Evolutionary conservation across 2,797 vertebrate genomes (phyloP).

Genomic region (Helicolenus hilgendorfi): DNA sequence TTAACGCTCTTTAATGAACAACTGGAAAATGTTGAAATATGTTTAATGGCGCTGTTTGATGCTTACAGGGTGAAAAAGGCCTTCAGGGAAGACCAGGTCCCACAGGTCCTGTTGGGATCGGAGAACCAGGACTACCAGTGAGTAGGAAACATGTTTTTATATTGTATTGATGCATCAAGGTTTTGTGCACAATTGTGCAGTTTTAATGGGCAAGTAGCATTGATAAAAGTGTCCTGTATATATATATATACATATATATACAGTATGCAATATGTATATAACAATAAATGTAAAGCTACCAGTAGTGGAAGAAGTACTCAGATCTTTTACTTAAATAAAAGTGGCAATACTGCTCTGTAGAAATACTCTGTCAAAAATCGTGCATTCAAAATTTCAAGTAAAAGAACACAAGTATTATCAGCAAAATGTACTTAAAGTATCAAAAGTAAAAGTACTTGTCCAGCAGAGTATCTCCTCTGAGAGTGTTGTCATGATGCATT

Average conservation of each 20-base stretch:
- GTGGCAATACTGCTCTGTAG: not conserved
- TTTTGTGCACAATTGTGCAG: not conserved
- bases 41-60: constrained; percentile 14
- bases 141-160: constrained; percentile 61
- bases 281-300: not conserved
- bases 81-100: constrained; percentile 82
- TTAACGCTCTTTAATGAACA: not conserved
- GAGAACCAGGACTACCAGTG: constrained; percentile 92
- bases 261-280: not conserved
- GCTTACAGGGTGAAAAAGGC: constrained; percentile 86
- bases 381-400: not conserved
- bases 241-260: too few species aligned
- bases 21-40: not conserved
- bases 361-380: not conserved
- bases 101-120: constrained; percentile 81
- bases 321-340: not conserved
- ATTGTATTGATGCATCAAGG: not conserved
- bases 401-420: not conserved
- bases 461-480: not conserved
- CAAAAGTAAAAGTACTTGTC: not conserved
- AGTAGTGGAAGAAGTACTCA: not conserved
- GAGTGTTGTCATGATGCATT: not conserved
- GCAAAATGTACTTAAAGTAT: not conserved
- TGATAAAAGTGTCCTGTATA: not conserved
- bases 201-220: not conserved